Evolutionary conservation across 1,140 invertebrate genomes (phyloP).

Genomic region (Penaeus chinensis): DNA sequence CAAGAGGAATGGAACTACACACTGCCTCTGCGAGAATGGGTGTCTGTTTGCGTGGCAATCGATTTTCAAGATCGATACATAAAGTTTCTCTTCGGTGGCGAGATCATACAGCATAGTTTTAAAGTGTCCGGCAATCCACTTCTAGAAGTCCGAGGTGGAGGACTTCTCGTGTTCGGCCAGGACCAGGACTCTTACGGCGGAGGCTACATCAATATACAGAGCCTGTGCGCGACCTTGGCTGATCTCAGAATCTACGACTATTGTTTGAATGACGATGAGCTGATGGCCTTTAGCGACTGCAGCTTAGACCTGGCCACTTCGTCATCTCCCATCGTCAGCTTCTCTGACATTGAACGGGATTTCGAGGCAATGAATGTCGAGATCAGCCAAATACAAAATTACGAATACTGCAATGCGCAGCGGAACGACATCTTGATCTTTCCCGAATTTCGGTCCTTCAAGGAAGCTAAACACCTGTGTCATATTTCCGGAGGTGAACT

Average conservation of each 20-base stretch:
- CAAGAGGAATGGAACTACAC: neutral
- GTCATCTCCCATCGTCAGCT: neutral
- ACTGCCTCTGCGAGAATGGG: neutral
- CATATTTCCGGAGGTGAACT: neutral
- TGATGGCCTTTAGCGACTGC: neutral
- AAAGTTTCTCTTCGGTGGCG: neutral
- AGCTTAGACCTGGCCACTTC: neutral
- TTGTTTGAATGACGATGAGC: neutral
- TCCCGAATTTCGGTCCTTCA: conserved; percentile 1
- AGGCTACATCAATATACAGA: neutral
- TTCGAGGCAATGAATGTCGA: neutral
- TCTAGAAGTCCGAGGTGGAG: neutral
- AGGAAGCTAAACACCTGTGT: neutral
- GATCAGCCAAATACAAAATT: neutral
- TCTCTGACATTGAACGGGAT: neutral
- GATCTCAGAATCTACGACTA: conserved; percentile 5
- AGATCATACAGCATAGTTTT: neutral
- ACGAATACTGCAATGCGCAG: neutral
- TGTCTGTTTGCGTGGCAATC: neutral
- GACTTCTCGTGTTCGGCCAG: neutral
- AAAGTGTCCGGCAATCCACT: neutral
- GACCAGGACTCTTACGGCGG: conserved; percentile 4
- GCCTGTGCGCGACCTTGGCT: neutral
- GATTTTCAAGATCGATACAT: neutral
- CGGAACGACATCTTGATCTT: neutral